Evolutionary conservation across 2,113 vertebrate genomes (phyloP).

Genomic region (Gnathonemus longibarbis): DNA sequence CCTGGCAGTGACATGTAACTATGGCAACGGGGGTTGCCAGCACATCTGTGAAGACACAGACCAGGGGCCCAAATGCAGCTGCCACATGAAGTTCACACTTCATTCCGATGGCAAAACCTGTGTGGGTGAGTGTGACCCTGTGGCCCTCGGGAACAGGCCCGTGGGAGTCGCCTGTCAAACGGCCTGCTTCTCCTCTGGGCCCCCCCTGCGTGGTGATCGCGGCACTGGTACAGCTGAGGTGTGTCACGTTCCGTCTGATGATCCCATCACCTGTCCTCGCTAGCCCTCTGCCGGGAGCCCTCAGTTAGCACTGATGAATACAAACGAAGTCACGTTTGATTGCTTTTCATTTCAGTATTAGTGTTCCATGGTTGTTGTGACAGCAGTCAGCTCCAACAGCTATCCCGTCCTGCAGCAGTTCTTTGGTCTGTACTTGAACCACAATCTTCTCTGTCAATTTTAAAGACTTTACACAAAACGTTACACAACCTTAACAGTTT

Average conservation of each 20-base stretch:
- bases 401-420: background rate
- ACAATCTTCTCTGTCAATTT: background rate
- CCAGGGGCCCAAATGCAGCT: conserved; percentile 85
- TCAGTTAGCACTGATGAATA: background rate
- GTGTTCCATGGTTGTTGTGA: background rate
- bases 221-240: background rate
- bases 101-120: conserved; percentile 90
- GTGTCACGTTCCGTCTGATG: background rate
- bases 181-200: background rate
- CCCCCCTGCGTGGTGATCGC: background rate
- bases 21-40: conserved; percentile 94
- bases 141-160: background rate
- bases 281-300: background rate
- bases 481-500: background rate
- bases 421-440: background rate
- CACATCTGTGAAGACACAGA: conserved; percentile 95
- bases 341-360: background rate
- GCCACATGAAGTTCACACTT: conserved; percentile 91
- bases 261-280: background rate
- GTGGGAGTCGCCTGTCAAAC: background rate
- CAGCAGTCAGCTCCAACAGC: background rate
- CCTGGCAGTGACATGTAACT: conserved; percentile 91
- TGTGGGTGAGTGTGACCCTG: conserved; percentile 77
- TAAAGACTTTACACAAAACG: background rate
- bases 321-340: background rate